Evolutionary conservation across 2,113 vertebrate genomes (phyloP).

Genomic region (Ceyx margarethae): DNA sequence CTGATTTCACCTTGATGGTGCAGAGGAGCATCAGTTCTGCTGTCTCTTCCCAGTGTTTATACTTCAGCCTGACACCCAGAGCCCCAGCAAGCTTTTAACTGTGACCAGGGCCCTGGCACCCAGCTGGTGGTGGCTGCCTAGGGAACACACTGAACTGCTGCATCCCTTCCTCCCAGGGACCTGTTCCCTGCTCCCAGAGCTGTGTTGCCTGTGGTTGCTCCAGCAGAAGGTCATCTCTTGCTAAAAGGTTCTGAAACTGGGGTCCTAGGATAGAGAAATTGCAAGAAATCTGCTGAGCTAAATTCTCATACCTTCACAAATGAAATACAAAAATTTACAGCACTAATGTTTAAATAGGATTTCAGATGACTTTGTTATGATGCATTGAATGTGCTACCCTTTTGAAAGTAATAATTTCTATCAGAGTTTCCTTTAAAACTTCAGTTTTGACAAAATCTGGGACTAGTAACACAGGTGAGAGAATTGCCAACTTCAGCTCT

Average conservation of each 20-base stretch:
- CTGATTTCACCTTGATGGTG: neutral
- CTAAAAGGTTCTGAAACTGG: neutral
- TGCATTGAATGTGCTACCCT: neutral
- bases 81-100: neutral
- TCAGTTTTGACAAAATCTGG: neutral
- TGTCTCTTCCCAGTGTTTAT: neutral
- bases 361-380: neutral
- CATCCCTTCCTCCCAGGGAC: neutral
- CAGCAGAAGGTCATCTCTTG: accelerated
- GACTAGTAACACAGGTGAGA: neutral
- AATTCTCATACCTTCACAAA: neutral
- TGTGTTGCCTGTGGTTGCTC: neutral
- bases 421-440: neutral
- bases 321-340: neutral
- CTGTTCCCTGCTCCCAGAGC: neutral
- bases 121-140: neutral
- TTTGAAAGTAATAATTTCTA: neutral
- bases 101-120: neutral
- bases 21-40: neutral
- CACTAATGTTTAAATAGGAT: neutral
- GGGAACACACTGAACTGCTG: neutral
- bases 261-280: neutral
- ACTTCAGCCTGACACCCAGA: neutral
- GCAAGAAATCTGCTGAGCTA: neutral
- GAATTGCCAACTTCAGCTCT: neutral